Evolutionary conservation across 1,140 invertebrate genomes (phyloP), one percentile per base, ranked within the genome.

Genomic region (Drosophila subpulchrella): DNA sequence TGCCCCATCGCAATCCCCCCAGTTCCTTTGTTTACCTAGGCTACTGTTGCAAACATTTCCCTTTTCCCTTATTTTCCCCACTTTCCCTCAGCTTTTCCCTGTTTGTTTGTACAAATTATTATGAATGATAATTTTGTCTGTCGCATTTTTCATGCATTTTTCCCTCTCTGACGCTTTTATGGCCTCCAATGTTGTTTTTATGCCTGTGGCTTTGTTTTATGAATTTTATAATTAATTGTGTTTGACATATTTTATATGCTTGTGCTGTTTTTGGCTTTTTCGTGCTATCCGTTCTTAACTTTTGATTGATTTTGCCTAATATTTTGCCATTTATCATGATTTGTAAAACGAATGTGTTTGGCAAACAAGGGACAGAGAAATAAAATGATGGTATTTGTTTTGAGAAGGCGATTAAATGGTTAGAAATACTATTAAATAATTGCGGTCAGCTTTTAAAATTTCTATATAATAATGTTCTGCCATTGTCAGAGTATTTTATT

Each of bases 71-170:
- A 4, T 8, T 8, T 8, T 8, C 20, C 47, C 41, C 7, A 6
- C 12, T 11, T 41, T 6, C 24, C 38, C 48, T 36, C 42, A 34
- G 32, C 38, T 15, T 15, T 24, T 30, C 34, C 41, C 34, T 12
- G 27, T 75, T 62, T 80, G 72, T 89, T 79, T 86, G 67, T 63
- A 88, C 83, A 88, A 88, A 85, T 85, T 85, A 85, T 71, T 85
- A 72, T 86, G 70, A 81, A 78, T 81, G 82, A 86, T 78, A 78
- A 86, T 86, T 85, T 85, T 82, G 83, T 83, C 79, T 78, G 70
- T 50, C 72, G 58, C 75, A 86, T 81, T 84, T 89, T 81, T 85
- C 74, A 89, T 78, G 56, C 27, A 79, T 75, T 68, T 78, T 62
- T 65, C 59, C 63, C 59, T 47, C 32, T 73, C 51, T 78, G 74